Conservation (phyloP, 23 tunicate genomes). For the Corella eumyota region DNA sequence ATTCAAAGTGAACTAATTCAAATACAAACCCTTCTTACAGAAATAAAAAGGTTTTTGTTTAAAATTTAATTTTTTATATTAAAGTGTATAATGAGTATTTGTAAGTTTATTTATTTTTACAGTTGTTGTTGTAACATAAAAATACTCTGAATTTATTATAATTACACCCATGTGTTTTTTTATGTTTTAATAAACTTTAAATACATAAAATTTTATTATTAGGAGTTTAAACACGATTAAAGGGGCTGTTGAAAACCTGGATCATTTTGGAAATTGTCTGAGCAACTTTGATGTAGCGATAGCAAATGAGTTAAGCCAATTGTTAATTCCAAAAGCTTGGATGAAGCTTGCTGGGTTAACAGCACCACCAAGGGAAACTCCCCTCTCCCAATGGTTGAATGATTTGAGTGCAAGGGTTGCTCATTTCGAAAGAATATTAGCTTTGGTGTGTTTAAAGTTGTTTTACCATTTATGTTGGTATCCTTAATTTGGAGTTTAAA, state of each 20-base stretch:
- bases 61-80: not conserved
- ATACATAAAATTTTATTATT: not conserved
- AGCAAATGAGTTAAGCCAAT: slow-evolving; percentile 50
- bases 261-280: slow-evolving; percentile 64
- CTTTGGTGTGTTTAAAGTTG: slow-evolving; percentile 33
- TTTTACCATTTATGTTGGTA: too few relatives aligned
- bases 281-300: slow-evolving; percentile 44
- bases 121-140: too few relatives aligned
- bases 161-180: not conserved
- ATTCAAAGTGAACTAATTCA: slow-evolving; percentile 59
- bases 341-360: slow-evolving; percentile 73
- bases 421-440: slow-evolving; percentile 77
- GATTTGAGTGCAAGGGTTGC: slow-evolving; percentile 39
- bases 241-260: slow-evolving; percentile 60
- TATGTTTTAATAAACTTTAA: not conserved
- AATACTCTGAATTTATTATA: not conserved
- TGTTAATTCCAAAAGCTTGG: slow-evolving; percentile 61
- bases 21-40: slow-evolving; percentile 42
- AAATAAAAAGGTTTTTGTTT: slow-evolving; percentile 50
- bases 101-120: too few relatives aligned
- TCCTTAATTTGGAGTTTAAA: too few relatives aligned
- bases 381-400: slow-evolving; percentile 65
- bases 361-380: slow-evolving; percentile 56
- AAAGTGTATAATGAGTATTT: too few relatives aligned
- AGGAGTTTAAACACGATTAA: slow-evolving; percentile 62